A percentile compares a stretch with the other conserved stretches of the same genome.
Evolutionary conservation across 1,140 invertebrate genomes (phyloP).

Genomic region (Mizuhopecten yessoensis): DNA sequence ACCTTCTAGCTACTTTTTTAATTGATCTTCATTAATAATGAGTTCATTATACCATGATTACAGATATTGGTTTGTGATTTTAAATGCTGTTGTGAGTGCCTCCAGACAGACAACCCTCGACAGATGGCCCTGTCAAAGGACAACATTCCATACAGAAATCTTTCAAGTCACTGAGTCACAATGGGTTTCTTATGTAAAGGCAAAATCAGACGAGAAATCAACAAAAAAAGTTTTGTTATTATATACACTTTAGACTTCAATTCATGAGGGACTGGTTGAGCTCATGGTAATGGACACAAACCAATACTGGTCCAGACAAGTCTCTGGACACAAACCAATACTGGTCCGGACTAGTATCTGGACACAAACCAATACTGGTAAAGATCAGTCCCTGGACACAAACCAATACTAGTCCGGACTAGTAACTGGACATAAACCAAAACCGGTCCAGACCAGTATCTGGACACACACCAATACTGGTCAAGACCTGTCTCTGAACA

Average conservation of each 20-base stretch:
- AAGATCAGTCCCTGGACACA: neutral
- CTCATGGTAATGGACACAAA: no score
- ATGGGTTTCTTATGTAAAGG: slow-evolving; percentile 27
- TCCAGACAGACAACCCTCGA: neutral
- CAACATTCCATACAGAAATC: neutral
- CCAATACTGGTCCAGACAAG: neutral
- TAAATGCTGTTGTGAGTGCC: neutral
- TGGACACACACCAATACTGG: neutral
- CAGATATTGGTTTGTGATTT: neutral
- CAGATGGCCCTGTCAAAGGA: neutral
- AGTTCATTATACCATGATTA: neutral
- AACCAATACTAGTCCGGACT: neutral
- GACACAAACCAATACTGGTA: neutral
- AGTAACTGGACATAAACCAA: neutral
- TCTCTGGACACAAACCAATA: neutral
- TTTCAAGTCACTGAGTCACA: slow-evolving; percentile 8
- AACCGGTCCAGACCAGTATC: neutral
- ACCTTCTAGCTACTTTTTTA: neutral
- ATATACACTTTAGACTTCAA: no score
- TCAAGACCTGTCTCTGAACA: no score
- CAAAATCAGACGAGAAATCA: slow-evolving; percentile 13
- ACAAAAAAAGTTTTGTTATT: neutral
- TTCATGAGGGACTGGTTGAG: no score
- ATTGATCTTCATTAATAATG: neutral
- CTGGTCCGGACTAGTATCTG: neutral